Evolutionary conservation across 2,113 vertebrate genomes (phyloP), one percentile per base, ranked within the genome.

Genomic region (Osmerus eperlanus): DNA sequence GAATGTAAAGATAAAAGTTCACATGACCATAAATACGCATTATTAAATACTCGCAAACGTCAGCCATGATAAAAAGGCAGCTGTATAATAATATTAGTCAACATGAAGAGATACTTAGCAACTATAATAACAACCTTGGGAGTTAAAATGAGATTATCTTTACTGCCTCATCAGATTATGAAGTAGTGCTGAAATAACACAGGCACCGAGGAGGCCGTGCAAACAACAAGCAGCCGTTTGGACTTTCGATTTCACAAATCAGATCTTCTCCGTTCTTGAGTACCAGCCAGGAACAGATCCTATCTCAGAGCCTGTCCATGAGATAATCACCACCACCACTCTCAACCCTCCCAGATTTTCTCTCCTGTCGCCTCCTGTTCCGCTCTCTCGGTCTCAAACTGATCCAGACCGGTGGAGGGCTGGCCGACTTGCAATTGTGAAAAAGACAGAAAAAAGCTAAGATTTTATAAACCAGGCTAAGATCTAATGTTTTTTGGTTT

Each of bases 191-290:
- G 58, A 23, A 60, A 23, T 47, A 65, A 25, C 28, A 25, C 3
- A 21, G 47, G 21, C 41, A 16, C 64, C 1, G 36, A 65, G 36
- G 12, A 19, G 18, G n/a, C 47, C 8, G 21, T 65, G 51, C n/a
- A 65, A 47, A 21, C 41, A 23, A n/a, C 16, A 41, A 3, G 18
- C 15, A 15, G 16, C 14, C 63, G 23, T 36, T 16, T 36, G 23
- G 63, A 15, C 63, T 65, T 21, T 65, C 32, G 15, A 32, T 47
- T 41, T 65, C 63, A 36, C 63, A 62, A 62, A 62, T 25, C 23
- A 4, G 25, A 62, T 62, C 60, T 28, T 28, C 21, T 62, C 60
- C 23, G 28, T 5, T 60, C 58, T 23, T 21, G 19, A 60, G 58
- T 60, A 62, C 21, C 21, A 62, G 60, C 60, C 28, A 25, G 60